Percentiles rank a stretch among this genome's conserved stretches.
Conservation (phyloP, 92 coral and sea anemone genomes). For the Umimayanthus kanabou region DNA sequence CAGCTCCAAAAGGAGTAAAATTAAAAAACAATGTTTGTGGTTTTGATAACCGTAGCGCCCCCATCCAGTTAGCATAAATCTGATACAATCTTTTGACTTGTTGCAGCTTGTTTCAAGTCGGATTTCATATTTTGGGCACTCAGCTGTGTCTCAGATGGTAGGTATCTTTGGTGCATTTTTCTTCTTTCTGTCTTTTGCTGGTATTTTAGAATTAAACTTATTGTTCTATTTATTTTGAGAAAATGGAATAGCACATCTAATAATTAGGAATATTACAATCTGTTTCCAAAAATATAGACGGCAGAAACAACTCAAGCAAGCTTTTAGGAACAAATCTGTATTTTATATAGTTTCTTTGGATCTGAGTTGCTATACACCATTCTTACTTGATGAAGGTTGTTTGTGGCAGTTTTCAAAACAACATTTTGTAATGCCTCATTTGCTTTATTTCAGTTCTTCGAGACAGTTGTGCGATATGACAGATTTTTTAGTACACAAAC, state of each 20-base stretch:
- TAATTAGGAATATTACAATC: no score
- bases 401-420: neutral
- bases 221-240: no score
- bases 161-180: neutral
- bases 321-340: no score
- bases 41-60: neutral
- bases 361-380: neutral
- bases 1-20: neutral
- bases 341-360: no score
- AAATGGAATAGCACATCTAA: no score
- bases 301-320: no score
- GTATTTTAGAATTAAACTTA: no score
- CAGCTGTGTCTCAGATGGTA: conserved; percentile 86
- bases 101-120: conserved; percentile 79
- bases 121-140: conserved; percentile 76
- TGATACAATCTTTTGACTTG: neutral
- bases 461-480: conserved; percentile 92
- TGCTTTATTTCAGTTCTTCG: conserved; percentile 59
- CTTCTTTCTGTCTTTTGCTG: neutral
- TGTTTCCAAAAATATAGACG: no score
- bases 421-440: no score
- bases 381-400: neutral
- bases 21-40: no score
- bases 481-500: conserved; percentile 75
- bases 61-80: neutral